Evolutionary conservation across 2,113 vertebrate species (phyloP), one percentile per base, ranked within the genome.

Genomic region (Saimiri boliviensis): DNA sequence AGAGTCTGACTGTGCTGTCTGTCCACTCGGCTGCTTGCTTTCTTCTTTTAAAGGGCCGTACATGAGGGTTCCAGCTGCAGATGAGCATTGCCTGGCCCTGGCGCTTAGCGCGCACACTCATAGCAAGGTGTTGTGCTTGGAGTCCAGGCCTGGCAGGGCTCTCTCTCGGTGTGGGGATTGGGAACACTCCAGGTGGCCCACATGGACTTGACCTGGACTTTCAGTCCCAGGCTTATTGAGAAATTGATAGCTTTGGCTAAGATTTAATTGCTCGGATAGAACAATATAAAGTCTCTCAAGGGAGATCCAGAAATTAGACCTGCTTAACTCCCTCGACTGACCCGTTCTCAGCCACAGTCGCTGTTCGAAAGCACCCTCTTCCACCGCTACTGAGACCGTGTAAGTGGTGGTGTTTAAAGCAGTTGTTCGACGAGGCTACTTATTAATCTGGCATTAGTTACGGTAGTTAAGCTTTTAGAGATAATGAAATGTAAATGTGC

Each of bases 401-500:
- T 80, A 74, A 97, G 94, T 80, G 56, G 63, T 0, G 17, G 63
- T 76, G 82, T 95, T 98, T 97, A 94, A 97, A 97, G 97, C 76
- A 85, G 90, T 79, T 92, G 89, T 90, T 94, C 23, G 7, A 90
- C 35, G 95, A 88, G 96, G 86, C 92, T 97, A 91, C 93, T 97
- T 98, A 98, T 98, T 98, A 98, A 98, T 98, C 97, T 96, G 89
- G 96, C 84, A 98, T 98, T 99, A 98, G 97, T 97, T 98, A 98
- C 94, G 85, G 98, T 91, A 98, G 97, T 98, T 98, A 98, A 98
- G 97, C 94, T 97, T 97, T 98, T 98, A 98, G 96, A 98, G 98
- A 97, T 98, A 98, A 99, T 98, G 98, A 98, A 98, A 98, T 98
- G 96, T 91, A 98, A 98, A 98, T 98, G 97, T 97, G 95, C 86